Evolutionary conservation across 2,888 invertebrate genomes (phyloP).

Genomic region (Augochlorella aurata): DNA sequence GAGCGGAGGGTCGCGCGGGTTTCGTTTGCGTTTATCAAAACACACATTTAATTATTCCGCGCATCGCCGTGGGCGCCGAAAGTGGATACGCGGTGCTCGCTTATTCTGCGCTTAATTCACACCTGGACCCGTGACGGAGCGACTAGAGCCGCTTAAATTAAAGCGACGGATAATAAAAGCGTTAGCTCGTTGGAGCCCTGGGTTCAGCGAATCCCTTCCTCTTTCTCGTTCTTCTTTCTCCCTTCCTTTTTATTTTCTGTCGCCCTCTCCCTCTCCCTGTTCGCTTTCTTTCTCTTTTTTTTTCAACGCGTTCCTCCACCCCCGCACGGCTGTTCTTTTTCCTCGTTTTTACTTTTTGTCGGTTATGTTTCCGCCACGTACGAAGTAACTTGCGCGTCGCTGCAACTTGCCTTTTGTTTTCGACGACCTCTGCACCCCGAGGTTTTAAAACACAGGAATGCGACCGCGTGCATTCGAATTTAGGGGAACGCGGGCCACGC

Average conservation of each 20-base stretch:
- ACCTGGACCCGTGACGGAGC: conserved; percentile 78
- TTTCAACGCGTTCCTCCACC: not conserved
- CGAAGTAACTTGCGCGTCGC: conserved; percentile 44
- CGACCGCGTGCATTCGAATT: conserved; percentile 48
- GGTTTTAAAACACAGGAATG: conserved; percentile 56
- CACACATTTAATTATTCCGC: conserved; percentile 79
- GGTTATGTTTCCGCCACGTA: conserved; percentile 40
- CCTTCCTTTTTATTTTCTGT: conserved; percentile 20
- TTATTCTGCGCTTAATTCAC: conserved; percentile 77
- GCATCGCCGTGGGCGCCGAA: conserved; percentile 69
- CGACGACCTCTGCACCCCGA: conserved; percentile 31
- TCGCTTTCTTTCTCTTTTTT: not conserved
- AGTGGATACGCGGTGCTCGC: conserved; percentile 68
- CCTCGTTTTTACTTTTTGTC: conserved; percentile 26
- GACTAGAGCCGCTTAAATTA: conserved; percentile 81
- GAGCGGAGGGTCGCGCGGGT: conserved; percentile 26
- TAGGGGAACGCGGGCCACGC: conserved; percentile 22
- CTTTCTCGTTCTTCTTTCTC: conserved; percentile 41
- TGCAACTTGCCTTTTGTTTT: conserved; percentile 57
- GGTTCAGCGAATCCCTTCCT: conserved; percentile 57
- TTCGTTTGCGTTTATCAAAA: conserved; percentile 76
- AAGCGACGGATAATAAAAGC: conserved; percentile 81
- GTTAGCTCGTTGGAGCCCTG: conserved; percentile 65
- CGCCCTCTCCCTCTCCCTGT: conserved; percentile 9
- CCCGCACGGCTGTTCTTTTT: conserved; percentile 14